Conservation (phyloP, 2,888 invertebrate genomes). For the Dusona sp. region DNA sequence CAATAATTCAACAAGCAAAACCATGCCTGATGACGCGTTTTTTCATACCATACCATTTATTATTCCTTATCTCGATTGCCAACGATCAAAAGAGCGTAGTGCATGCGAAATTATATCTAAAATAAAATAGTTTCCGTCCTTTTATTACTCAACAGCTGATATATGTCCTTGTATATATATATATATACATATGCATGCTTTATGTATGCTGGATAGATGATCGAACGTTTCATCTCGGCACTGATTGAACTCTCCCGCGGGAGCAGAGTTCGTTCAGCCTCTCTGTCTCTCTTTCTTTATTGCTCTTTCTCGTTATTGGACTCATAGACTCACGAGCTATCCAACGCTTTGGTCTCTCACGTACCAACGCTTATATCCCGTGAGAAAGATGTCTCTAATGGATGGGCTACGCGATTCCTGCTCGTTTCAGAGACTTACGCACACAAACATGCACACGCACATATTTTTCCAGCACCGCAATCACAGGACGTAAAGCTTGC, state of each 20-base stretch:
- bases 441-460: slow-evolving; percentile 12
- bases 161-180: background rate
- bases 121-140: slow-evolving; percentile 8
- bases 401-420: slow-evolving; percentile 50
- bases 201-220: slow-evolving; percentile 66
- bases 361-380: slow-evolving; percentile 60
- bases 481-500: slow-evolving; percentile 72
- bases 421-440: slow-evolving; percentile 13
- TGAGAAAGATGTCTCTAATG: slow-evolving; percentile 68
- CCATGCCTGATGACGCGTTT: background rate
- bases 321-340: slow-evolving; percentile 50
- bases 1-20: background rate
- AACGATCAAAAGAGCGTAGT: background rate
- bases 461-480: slow-evolving; percentile 70
- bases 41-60: background rate
- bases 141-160: slow-evolving; percentile 3
- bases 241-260: slow-evolving; percentile 70
- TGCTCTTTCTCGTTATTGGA: slow-evolving; percentile 42
- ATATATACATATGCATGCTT: background rate
- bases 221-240: slow-evolving; percentile 70
- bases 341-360: slow-evolving; percentile 63
- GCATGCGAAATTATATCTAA: background rate
- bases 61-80: background rate
- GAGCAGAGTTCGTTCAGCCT: slow-evolving; percentile 51
- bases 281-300: slow-evolving; percentile 34